phyloP scores from a whole-genome alignment of 1,140 invertebrate species.

The Chrysopa pallens region DNA sequence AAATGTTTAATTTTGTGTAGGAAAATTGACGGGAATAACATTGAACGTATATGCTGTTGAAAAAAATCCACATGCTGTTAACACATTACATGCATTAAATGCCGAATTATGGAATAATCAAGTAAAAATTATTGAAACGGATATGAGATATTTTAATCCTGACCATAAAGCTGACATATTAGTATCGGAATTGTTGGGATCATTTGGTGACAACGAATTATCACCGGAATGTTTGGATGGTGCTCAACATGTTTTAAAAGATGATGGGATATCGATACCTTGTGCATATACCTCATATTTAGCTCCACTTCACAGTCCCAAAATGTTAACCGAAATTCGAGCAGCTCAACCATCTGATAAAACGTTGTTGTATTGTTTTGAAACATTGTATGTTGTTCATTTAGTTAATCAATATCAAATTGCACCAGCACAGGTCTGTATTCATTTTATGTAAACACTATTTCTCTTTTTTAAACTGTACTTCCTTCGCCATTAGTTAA shows the following conservation, averaged over 20 bases:
- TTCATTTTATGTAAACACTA: neutral
- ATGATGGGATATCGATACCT: slow-evolving; percentile 86
- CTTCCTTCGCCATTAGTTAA: too few species aligned
- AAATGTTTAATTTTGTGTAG: too few species aligned
- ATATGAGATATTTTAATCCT: slow-evolving; percentile 77
- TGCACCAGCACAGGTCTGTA: slow-evolving; percentile 41
- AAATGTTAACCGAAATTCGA: slow-evolving; percentile 54
- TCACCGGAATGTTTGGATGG: slow-evolving; percentile 97
- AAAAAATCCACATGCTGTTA: slow-evolving; percentile 93
- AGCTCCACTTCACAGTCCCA: slow-evolving; percentile 64
- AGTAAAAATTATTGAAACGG: slow-evolving; percentile 56
- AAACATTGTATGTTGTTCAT: slow-evolving; percentile 85
- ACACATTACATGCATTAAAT: slow-evolving; percentile 67
- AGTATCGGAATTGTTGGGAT: slow-evolving; percentile 90
- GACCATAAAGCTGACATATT: slow-evolving; percentile 86
- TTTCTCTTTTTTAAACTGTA: slow-evolving; percentile 1
- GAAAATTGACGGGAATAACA: slow-evolving; percentile 17
- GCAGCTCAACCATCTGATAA: slow-evolving; percentile 14
- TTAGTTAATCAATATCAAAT: slow-evolving; percentile 82
- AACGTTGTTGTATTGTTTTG: slow-evolving; percentile 23
- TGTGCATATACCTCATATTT: slow-evolving; percentile 79
- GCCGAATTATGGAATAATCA: slow-evolving; percentile 64
- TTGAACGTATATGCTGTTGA: slow-evolving; percentile 87
- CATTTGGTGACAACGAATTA: slow-evolving; percentile 97
- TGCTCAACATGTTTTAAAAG: slow-evolving; percentile 72